Percentiles rank a stretch among this genome's conserved stretches.
These are phyloP conservation scores for Muschampia plurimacula DNA, from an alignment of 2,888 invertebrate genomes.

Conservation along the genomic window DNA sequence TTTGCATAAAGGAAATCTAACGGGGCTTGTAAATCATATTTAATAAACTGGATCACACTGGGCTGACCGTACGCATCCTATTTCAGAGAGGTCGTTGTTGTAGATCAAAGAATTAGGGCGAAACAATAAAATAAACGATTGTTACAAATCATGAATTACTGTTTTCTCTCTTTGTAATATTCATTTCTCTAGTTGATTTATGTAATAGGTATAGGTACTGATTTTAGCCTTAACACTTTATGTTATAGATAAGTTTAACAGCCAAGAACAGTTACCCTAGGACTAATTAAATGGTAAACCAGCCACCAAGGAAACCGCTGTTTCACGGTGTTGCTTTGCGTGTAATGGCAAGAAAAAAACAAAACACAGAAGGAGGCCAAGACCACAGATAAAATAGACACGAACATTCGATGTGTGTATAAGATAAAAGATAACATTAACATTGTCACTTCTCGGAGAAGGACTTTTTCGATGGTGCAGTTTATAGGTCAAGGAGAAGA, in stretches of 20 bases:
- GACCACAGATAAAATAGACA: slow-evolving; percentile 20
- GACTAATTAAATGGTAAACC: no score
- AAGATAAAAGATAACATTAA: background rate
- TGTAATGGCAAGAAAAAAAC: background rate
- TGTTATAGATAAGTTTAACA: no score
- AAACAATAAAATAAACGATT: background rate
- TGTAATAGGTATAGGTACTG: no score
- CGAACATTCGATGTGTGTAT: slow-evolving; percentile 3
- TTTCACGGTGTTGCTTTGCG: no score
- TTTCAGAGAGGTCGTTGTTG: slow-evolving; percentile 15
- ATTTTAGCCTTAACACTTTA: no score
- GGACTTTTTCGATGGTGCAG: no score
- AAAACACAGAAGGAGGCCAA: slow-evolving; percentile 24
- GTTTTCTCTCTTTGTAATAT: no score
- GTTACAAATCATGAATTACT: background rate
- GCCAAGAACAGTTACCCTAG: no score
- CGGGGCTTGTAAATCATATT: background rate
- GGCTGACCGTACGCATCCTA: background rate
- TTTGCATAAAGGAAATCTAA: slow-evolving; percentile 28
- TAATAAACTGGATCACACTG: slow-evolving; percentile 24
- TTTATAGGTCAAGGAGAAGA: background rate
- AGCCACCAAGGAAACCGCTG: no score
- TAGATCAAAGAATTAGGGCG: background rate
- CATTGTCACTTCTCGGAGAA: background rate
- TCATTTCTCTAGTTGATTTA: no score